phyloP scores from a whole-genome alignment of 1,140 invertebrate genomes.

The Laupala kohalensis region DNA sequence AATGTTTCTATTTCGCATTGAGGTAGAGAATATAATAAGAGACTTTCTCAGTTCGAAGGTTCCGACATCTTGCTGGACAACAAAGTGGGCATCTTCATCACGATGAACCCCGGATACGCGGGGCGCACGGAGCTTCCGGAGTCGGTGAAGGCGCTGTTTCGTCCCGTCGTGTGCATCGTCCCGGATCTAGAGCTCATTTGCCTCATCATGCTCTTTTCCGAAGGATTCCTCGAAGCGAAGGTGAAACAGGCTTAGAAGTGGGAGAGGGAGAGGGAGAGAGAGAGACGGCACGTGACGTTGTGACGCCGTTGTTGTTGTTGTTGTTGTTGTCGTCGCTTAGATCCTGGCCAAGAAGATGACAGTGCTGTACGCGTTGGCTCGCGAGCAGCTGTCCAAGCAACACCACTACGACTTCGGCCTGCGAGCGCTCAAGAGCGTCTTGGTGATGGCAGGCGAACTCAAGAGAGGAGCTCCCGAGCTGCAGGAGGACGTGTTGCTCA shows the following conservation, averaged over 20 bases:
- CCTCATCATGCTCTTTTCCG: conserved; percentile 79
- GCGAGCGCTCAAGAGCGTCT: conserved; percentile 70
- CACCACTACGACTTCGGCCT: conserved; percentile 91
- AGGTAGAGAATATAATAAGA: no score
- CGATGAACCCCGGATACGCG: conserved; percentile 87
- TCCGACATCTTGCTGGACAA: conserved; percentile 65
- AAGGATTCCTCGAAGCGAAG: conserved; percentile 77
- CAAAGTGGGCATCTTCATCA: conserved; percentile 84
- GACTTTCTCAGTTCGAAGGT: conserved; percentile 60
- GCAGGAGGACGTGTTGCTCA: conserved; percentile 70
- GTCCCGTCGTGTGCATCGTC: conserved; percentile 78
- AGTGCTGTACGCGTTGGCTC: conserved; percentile 68
- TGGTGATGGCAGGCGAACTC: conserved; percentile 78
- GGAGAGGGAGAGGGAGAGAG: no score
- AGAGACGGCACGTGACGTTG: no score
- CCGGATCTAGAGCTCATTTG: conserved; percentile 85
- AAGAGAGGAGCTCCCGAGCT: conserved; percentile 60
- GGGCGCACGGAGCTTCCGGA: conserved; percentile 80
- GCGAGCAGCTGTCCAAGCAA: conserved; percentile 80
- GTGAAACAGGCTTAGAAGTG: no score
- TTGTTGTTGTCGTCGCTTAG: conserved; percentile 22
- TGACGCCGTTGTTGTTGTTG: no score
- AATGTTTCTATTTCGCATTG: no score
- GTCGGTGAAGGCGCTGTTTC: conserved; percentile 78
- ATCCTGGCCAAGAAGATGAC: conserved; percentile 86